Percentiles rank a stretch among this genome's conserved stretches.
phyloP scores from a whole-genome alignment of 2,888 invertebrate species.

The Eupithecia tripunctaria region DNA sequence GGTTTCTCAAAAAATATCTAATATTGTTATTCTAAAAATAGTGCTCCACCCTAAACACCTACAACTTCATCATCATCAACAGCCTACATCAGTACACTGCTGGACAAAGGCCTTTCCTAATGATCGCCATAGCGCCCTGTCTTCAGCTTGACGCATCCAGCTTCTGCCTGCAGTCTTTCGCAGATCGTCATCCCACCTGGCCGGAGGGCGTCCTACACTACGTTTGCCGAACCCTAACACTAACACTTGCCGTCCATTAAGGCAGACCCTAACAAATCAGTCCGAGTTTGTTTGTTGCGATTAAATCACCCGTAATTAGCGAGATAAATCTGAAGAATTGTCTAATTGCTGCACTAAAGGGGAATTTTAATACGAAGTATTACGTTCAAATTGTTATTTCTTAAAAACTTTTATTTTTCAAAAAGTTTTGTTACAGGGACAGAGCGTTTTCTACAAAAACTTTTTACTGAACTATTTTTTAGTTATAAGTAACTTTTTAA shows the following conservation, averaged over 20 bases:
- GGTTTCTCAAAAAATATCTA: not conserved
- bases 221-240: too few relatives aligned
- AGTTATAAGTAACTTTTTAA: too few relatives aligned
- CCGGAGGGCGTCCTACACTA: too few relatives aligned
- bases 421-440: not conserved
- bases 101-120: too few relatives aligned
- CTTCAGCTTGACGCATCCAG: too few relatives aligned
- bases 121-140: too few relatives aligned
- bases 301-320: constrained; percentile 23
- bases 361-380: constrained; percentile 32
- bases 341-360: constrained; percentile 51
- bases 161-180: too few relatives aligned
- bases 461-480: not conserved
- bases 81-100: too few relatives aligned
- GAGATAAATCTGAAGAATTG: constrained; percentile 27
- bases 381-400: constrained; percentile 7
- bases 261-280: constrained; percentile 29
- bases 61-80: too few relatives aligned
- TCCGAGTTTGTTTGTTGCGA: constrained; percentile 21
- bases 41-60: constrained; percentile 21
- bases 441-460: not conserved
- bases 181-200: too few relatives aligned
- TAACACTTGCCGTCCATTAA: constrained; percentile 37
- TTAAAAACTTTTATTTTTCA: not conserved
- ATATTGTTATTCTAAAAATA: constrained; percentile 16